Evolutionary conservation across 2,888 invertebrate species (phyloP).

Genomic region (Eugnorisma glareosa): DNA sequence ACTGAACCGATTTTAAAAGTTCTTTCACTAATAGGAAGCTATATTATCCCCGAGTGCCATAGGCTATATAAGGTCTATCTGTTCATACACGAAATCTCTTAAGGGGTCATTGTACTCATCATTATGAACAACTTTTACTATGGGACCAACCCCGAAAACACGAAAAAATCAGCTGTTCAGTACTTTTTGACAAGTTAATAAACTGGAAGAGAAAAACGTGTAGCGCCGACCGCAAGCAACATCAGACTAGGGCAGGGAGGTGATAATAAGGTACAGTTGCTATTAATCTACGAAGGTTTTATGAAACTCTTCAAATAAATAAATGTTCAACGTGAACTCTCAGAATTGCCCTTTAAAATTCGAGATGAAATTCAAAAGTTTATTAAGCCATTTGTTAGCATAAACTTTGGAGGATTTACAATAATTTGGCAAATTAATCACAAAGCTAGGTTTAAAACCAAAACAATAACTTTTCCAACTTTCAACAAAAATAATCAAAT

Average conservation of each 20-base stretch:
- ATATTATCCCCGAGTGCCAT: too few species aligned
- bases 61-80: too few species aligned
- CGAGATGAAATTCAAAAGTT: neutral
- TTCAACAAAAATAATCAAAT: slow-evolving; percentile 27
- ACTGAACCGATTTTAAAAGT: too few species aligned
- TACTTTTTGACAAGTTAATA: too few species aligned
- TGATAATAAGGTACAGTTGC: neutral
- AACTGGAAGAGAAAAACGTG: neutral
- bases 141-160: too few species aligned
- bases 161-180: too few species aligned
- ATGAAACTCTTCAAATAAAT: neutral
- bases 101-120: too few species aligned
- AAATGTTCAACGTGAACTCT: neutral
- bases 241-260: neutral
- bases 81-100: too few species aligned
- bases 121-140: too few species aligned
- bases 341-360: neutral
- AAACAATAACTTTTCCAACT: slow-evolving; percentile 38
- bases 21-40: too few species aligned
- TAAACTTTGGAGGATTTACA: neutral
- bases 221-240: neutral
- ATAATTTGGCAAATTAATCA: slow-evolving; percentile 27
- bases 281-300: neutral
- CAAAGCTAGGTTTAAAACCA: slow-evolving; percentile 10
- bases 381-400: neutral